Evolutionary conservation across 2,797 vertebrate genomes (phyloP), one percentile per base, ranked within the genome.

Genomic region (Cryptoblepharus egeriae): DNA sequence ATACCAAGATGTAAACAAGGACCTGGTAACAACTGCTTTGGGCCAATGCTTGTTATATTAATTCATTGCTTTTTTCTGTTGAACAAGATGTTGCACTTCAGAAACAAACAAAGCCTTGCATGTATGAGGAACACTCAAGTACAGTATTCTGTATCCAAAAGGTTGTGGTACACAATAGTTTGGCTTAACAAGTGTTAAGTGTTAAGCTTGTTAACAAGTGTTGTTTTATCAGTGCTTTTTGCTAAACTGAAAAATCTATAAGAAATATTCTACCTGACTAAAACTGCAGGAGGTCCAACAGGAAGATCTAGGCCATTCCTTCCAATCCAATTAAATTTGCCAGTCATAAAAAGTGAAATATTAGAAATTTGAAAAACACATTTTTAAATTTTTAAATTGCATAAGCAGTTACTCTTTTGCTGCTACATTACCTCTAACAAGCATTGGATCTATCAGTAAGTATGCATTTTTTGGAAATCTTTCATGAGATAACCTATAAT

Each of bases 1-100:
- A 81, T 57, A 52, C 37, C 12, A 77, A 77, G 22, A 78, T 37
- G 79, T 88, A 57, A 81, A 88, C 58, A 87, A 76, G 69, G 88
- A n/a, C n/a, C 74, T 88, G 0, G 75, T 65, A 32, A 73, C 61
- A 37, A 70, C 45, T 81, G 81, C 60, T 80, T 42, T 75, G 60
- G 49, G 67, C 35, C 37, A 28, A 52, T 39, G 39, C 69, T 70
- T 82, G 35, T 85, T 88, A 73, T 49, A 3, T 55, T 35, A 52
- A 42, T 26, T 28, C 61, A 26, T 80, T 88, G 57, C 65, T 2
- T 0, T 84, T n/a, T 86, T 84, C 55, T 78, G 15, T 26, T 1
- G 2, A 82, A 39, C 35, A 82, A 24, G 0, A 24, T 68, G 39
- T 12, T 82, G 30, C 24, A 35, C 20, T n/a, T 22, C 81, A 9